These are phyloP conservation scores for Anthoscopus minutus DNA, from an alignment of 2,113 vertebrate genomes.

Conservation along the genomic window DNA sequence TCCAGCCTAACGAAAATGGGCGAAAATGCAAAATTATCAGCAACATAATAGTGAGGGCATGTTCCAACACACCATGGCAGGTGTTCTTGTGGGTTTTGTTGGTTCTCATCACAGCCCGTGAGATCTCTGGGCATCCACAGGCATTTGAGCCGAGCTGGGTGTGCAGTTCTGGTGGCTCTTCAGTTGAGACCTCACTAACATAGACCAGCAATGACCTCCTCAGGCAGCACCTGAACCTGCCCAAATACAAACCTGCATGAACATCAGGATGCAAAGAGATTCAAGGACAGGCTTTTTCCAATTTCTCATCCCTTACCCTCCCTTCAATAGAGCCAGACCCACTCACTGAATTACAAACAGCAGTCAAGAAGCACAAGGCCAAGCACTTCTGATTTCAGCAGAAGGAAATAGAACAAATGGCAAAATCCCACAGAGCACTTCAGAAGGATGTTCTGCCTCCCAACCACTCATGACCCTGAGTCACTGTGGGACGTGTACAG, in stretches of 20 bases:
- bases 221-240: background rate
- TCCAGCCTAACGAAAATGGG: background rate
- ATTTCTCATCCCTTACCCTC: background rate
- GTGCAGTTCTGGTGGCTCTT: accelerated
- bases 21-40: background rate
- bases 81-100: background rate
- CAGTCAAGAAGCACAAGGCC: background rate
- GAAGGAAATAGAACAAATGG: background rate
- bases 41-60: background rate
- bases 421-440: background rate
- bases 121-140: background rate
- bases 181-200: background rate
- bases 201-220: background rate
- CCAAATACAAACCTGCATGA: background rate
- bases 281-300: background rate
- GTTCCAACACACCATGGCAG: background rate
- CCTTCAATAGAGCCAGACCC: background rate
- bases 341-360: background rate
- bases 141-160: accelerated
- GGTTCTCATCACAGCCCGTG: background rate
- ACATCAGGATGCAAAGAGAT: background rate
- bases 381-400: background rate
- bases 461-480: accelerated
- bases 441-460: background rate
- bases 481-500: accelerated